Evolutionary conservation across 2,888 invertebrate species (phyloP).

Genomic region (Trimorus sp.): DNA sequence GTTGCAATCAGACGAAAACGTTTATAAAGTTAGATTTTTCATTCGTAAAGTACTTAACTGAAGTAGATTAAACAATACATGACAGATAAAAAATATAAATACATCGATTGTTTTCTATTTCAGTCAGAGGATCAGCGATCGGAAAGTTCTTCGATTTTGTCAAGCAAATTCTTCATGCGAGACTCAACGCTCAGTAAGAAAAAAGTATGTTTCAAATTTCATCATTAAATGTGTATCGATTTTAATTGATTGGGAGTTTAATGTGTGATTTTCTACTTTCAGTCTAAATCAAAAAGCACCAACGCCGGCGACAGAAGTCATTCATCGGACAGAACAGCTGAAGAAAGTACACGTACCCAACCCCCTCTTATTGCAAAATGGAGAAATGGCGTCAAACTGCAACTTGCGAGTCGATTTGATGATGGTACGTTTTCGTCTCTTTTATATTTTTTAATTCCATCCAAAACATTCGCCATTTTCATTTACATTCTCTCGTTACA

Average conservation of each 20-base stretch:
- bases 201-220: constrained; percentile 71
- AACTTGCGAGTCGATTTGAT: constrained; percentile 85
- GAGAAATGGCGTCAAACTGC: constrained; percentile 86
- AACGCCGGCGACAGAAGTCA: constrained; percentile 76
- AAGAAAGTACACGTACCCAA: constrained; percentile 76
- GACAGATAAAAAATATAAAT: too few relatives aligned
- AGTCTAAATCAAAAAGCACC: constrained; percentile 76
- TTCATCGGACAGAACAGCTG: constrained; percentile 74
- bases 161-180: constrained; percentile 86
- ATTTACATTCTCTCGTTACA: too few relatives aligned
- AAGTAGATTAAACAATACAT: too few relatives aligned
- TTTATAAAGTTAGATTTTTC: too few relatives aligned
- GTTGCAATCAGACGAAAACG: too few relatives aligned
- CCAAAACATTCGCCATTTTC: too few relatives aligned
- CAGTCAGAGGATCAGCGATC: constrained; percentile 89
- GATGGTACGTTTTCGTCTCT: constrained; percentile 83
- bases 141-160: constrained; percentile 87
- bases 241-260: background rate
- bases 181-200: constrained; percentile 83
- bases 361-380: constrained; percentile 87
- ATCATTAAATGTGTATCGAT: too few relatives aligned
- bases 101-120: constrained; percentile 14
- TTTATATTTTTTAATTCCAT: too few relatives aligned
- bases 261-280: constrained; percentile 28
- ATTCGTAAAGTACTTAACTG: too few relatives aligned